Base-by-base conservation (phyloP, 2,797 vertebrate genomes). In the Rhinella marina region DNA sequence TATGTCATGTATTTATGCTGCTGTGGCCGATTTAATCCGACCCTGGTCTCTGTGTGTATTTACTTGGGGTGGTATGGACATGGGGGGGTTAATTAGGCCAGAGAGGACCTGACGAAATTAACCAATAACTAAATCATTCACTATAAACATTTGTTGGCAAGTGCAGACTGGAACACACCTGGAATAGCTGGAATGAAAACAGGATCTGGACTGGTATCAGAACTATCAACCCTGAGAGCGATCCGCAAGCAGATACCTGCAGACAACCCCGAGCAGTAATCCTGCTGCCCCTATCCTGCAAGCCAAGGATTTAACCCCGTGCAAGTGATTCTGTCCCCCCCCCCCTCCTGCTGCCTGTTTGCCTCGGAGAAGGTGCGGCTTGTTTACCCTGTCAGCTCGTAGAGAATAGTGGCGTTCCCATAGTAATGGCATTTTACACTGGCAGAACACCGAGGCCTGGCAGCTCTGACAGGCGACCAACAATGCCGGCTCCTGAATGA, bases 341-440 rank as follows among this genome's bases (percentile, higher is more conserved):
- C 3, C 32, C 56, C 59, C n/a, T n/a, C n/a, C 72, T 32, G 62
- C 76, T 59, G 52, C 80, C 70, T 78, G 27, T 82, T 82, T 70
- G 84, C 27, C 68, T 85, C 81, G 56, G 29, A 75, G 50, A 89
- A 83, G 88, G 88, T 82, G 88, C 50, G 84, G 84, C 56, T 56
- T 89, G 88, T 88, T 88, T 85, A 89, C 66, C 29, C 80, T 32
- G 52, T 17, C 70, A 68, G 41, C 41, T 41, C 41, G 41, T 41
- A 41, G 68, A 70, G 81, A 64, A 84, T 57, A 76, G 29, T 57
- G 79, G 25, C 59, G 84, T 82, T 86, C 48, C 79, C 50, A 77
- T 82, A 66, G 88, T 62, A 86, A 88, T 73, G 56, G 41, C 68
- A 64, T 81, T 84, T 85, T 73, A 54, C 41, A 32, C 78, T 81